Conservation (phyloP, 2,797 vertebrate species). For the Lepus townsendii region DNA sequence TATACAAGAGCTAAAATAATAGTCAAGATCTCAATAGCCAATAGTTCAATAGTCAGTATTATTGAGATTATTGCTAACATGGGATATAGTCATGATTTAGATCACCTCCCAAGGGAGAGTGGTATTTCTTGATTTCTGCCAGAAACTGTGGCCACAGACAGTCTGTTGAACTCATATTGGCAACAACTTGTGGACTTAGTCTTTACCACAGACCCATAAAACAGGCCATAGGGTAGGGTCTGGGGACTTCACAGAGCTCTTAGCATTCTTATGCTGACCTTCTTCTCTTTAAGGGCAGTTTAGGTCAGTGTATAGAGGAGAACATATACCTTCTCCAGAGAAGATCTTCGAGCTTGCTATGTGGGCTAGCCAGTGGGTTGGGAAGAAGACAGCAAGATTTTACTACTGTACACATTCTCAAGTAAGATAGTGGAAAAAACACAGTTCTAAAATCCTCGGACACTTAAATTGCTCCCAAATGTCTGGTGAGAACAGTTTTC, state of each 20-base stretch:
- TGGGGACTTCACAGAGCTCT: not conserved
- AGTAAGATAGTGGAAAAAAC: not conserved
- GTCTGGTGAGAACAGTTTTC: not conserved
- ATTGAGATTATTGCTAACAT: not conserved
- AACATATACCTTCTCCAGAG: slow-evolving; percentile 13
- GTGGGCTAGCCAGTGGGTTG: not conserved
- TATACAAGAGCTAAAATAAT: not conserved
- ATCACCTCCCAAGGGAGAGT: not conserved
- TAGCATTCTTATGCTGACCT: not conserved
- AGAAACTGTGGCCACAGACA: not conserved
- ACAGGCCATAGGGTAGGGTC: not conserved
- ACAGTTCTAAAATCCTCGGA: not conserved
- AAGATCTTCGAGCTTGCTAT: not conserved
- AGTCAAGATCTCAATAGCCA: not conserved
- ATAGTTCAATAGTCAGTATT: not conserved
- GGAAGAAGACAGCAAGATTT: not conserved
- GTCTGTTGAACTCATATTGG: not conserved
- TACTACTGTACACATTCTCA: not conserved
- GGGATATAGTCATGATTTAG: not conserved
- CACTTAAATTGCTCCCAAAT: slow-evolving; percentile 23
- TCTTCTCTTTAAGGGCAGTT: not conserved
- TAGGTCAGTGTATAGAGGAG: not conserved
- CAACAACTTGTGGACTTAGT: not conserved
- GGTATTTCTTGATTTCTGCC: not conserved
- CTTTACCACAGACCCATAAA: not conserved